phyloP scores from a whole-genome alignment of 2,888 invertebrate species.

The Odontothrips loti region DNA sequence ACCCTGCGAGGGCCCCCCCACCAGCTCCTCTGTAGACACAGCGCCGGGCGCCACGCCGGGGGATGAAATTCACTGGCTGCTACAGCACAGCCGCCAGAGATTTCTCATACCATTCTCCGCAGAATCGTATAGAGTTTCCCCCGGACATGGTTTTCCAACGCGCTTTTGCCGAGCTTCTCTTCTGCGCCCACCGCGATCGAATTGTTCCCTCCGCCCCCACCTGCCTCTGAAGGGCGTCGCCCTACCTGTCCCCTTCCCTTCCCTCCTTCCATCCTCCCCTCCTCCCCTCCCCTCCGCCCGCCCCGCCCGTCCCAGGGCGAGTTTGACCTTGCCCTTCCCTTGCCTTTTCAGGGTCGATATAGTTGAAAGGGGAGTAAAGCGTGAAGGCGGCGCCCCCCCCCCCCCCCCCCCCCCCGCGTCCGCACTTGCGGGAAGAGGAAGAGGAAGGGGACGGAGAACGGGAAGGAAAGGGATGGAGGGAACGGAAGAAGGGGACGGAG shows the following conservation, averaged over 20 bases:
- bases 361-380: conserved; percentile 8
- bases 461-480: no score
- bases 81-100: no score
- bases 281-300: background rate
- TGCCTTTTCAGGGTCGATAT: conserved; percentile 18
- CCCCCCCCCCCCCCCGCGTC: background rate
- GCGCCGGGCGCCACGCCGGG: no score
- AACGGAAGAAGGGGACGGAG: background rate
- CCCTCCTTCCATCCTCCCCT: background rate
- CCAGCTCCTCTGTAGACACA: no score
- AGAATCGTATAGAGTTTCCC: no score
- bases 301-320: background rate
- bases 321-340: conserved; percentile 25
- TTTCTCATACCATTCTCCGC: no score
- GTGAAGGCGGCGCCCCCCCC: background rate
- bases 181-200: background rate
- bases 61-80: background rate
- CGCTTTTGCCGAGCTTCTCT: background rate
- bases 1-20: no score
- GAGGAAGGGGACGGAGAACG: background rate
- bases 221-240: background rate
- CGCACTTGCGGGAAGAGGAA: background rate
- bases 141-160: no score
- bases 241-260: background rate
- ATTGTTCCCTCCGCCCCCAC: no score